Evolutionary conservation across 2,113 vertebrate species (phyloP).

Genomic region (Egretta garzetta): DNA sequence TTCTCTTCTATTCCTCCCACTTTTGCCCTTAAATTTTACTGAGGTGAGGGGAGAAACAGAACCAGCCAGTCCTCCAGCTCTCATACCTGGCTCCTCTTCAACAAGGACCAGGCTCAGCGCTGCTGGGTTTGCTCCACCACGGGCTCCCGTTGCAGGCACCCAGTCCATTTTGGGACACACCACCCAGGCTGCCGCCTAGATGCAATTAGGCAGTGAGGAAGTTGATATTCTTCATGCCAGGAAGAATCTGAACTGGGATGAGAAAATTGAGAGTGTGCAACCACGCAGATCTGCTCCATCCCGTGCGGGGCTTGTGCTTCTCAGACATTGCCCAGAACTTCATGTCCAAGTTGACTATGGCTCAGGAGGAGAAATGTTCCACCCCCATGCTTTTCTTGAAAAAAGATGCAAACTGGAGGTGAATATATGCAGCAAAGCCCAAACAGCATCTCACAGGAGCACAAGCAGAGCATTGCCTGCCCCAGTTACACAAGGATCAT

Average conservation of each 20-base stretch:
- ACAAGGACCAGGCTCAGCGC: not conserved
- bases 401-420: too few relatives aligned
- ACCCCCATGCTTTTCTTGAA: accelerated
- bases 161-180: not conserved
- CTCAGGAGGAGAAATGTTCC: not conserved
- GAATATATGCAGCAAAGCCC: not conserved
- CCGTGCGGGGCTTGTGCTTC: accelerated
- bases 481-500: accelerated
- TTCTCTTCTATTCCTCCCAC: not conserved
- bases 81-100: not conserved
- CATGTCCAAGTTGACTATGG: accelerated
- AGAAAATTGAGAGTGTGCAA: not conserved
- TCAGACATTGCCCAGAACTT: not conserved
- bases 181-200: not conserved
- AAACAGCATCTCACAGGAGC: too few relatives aligned
- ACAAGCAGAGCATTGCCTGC: not conserved
- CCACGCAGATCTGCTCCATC: not conserved
- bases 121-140: not conserved
- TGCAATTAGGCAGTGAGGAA: too few relatives aligned
- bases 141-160: accelerated
- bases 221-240: not conserved
- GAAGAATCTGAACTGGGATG: not conserved
- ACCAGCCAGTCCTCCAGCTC: not conserved
- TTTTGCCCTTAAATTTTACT: not conserved
- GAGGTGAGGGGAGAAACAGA: not conserved